Base-by-base conservation (phyloP, 2,113 vertebrate species). In the Scatophagus argus region DNA sequence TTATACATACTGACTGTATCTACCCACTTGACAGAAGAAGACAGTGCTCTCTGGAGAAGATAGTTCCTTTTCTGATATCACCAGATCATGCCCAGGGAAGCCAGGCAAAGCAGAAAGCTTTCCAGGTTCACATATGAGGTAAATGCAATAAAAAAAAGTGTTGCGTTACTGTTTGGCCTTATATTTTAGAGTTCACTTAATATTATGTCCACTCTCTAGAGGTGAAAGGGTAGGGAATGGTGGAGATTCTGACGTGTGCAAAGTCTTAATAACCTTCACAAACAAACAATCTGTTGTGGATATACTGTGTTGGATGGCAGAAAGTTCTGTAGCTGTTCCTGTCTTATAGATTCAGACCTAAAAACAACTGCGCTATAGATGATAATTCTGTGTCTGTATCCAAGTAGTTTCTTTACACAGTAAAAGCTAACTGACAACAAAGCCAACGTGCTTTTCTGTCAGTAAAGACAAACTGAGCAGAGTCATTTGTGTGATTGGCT, bases 1-100 rank as follows among this genome's bases (percentile, higher is more conserved):
- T 59, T 72, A 72, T 36, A 56, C 36, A 49, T 16, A 29, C 1
- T 23, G 41, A 58, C 44, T 71, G 14, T 47, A 68, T 75, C 73
- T 62, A 59, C 1, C 61, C 61, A 54, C 36, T 63, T 55, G 79
- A 59, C 63, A 49, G 64, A 3, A 47, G 44, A 47, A 12, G 47
- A 60, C 16, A 9, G 43, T 5, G 2, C 46, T 60, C 31, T 73
- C 43, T 41, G 71, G 41, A 72, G 43, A 49, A 10, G 23, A 58
- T 25, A 8, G 36, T 36, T 31, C 12, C 7, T 44, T 3, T 39
- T 67, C 79, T 62, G 34, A 39, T 66, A 21, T 19, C 7, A 44
- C 43, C 43, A 19, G 43, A 44, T 17, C 2, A 5, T 23, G 21
- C 44, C 39, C 39, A 44, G 16, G 2, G 43, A 19, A 44, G 44